Percentiles rank a stretch among this genome's conserved stretches.
Evolutionary conservation across 2,113 vertebrate genomes (phyloP).

Genomic region (Balaenoptera acutorostrata): DNA sequence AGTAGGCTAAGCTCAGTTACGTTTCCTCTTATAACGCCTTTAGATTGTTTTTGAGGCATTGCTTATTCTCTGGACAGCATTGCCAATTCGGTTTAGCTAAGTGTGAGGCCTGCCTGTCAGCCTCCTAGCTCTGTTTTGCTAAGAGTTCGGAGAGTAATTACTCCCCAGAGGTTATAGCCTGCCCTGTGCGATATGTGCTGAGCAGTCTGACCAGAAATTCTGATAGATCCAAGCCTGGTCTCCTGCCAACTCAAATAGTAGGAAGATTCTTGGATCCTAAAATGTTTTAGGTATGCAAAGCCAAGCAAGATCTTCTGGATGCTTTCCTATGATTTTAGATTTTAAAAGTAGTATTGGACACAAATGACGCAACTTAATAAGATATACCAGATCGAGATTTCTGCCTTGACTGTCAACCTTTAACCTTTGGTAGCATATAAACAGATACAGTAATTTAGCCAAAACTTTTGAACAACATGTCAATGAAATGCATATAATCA

Average conservation of each 20-base stretch:
- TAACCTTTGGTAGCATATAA: background rate
- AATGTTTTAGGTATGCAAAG: background rate
- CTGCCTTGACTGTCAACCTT: background rate
- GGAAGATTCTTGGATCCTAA: background rate
- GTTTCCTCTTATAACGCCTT: background rate
- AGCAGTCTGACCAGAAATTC: conserved; percentile 29
- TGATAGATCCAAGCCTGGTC: background rate
- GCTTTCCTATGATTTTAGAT: background rate
- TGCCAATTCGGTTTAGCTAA: conserved; percentile 50
- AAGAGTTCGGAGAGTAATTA: conserved; percentile 45
- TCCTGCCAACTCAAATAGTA: background rate
- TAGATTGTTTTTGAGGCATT: conserved; percentile 16
- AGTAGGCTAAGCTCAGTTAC: background rate
- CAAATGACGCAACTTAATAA: background rate
- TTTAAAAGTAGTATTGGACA: background rate
- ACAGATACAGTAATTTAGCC: background rate
- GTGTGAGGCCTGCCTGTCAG: background rate
- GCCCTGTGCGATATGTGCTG: background rate
- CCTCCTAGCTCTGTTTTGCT: background rate
- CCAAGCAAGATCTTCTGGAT: background rate
- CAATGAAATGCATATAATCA: background rate
- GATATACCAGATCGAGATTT: background rate
- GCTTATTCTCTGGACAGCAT: conserved; percentile 22
- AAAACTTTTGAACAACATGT: background rate
- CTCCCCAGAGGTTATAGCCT: background rate